Evolutionary conservation across 2,797 vertebrate genomes (phyloP), one percentile per base, ranked within the genome.

Genomic region (Cichlasoma orientale): DNA sequence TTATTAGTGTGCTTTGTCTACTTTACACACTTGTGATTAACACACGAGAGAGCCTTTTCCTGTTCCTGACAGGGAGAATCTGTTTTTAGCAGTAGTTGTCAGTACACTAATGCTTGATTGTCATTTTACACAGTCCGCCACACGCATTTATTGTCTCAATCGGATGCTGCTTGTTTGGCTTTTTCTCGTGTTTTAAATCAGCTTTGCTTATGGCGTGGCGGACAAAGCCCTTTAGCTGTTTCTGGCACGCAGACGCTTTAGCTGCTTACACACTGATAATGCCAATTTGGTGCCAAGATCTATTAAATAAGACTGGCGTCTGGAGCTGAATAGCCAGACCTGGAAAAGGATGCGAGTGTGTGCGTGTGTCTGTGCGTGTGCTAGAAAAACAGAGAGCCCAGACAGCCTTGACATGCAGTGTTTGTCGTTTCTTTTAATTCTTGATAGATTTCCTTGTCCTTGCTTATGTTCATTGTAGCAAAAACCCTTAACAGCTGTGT

Each of bases 271-370:
- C 90, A 82, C 91, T 91, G 91, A 92, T 93, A 90, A 92, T 91
- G 86, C 89, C 90, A 89, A 89, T 92, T 93, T 89, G 88, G 85
- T 95, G 93, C 94, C 93, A 95, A 94, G 88, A 94, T 94, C 90
- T 90, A 93, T 95, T 93, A 94, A 93, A 94, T 89, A 93, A 94
- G 89, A 88, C 90, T 82, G 86, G 79, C 57, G 70, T 93, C 83
- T 86, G 75, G 83, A 90, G 80, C 86, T 91, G 90, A 93, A 93
- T 86, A 85, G 80, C 80, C 80, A 83, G 87, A 91, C 89, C 75
- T 82, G 72, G 61, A 82, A 82, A 88, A 84, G 74, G 56, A 52
- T 79, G 77, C 44, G 52, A 19, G 63, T 61, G 23, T 56, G 56
- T 68, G 75, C 69, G 80, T 78, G 77, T 74, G 79, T 72, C 78